Percentiles rank a stretch among this genome's conserved stretches.
Evolutionary conservation across 2,797 vertebrate species (phyloP).

Genomic region (Gouania willdenowi): DNA sequence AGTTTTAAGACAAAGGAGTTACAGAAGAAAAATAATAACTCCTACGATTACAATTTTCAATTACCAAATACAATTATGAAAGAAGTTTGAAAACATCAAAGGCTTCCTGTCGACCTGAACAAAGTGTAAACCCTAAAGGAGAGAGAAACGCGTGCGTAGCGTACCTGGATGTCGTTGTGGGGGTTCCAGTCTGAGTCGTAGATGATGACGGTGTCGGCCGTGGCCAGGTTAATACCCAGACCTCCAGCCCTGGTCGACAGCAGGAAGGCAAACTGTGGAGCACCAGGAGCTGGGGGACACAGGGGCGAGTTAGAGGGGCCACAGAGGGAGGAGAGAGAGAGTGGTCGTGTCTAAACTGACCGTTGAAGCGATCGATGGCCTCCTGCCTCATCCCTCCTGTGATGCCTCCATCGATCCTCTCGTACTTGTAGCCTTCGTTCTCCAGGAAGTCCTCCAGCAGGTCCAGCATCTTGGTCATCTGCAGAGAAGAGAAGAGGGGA

Average conservation of each 20-base stretch:
- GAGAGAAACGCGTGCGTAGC: too few species aligned
- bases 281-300: conserved; percentile 86
- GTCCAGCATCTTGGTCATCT: conserved; percentile 99
- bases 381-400: conserved; percentile 98
- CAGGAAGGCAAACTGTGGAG: conserved; percentile 95
- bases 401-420: conserved; percentile 94
- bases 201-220: conserved; percentile 96
- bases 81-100: too few species aligned
- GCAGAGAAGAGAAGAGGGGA: background rate
- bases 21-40: too few species aligned
- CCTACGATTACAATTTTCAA: too few species aligned
- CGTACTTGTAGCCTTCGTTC: conserved; percentile 96
- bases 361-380: conserved; percentile 97
- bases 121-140: too few species aligned
- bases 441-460: conserved; percentile 95
- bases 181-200: conserved; percentile 99
- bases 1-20: too few species aligned
- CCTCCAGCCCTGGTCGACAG: conserved; percentile 96
- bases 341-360: conserved; percentile 44
- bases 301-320: background rate
- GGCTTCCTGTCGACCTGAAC: too few species aligned
- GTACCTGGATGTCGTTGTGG: conserved; percentile 93
- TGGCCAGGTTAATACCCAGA: conserved; percentile 96
- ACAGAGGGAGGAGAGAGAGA: background rate
- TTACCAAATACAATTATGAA: too few species aligned